These are phyloP conservation scores for Rhadinocentrus ornatus DNA, from an alignment of 2,797 vertebrate genomes.

Conservation along the genomic window DNA sequence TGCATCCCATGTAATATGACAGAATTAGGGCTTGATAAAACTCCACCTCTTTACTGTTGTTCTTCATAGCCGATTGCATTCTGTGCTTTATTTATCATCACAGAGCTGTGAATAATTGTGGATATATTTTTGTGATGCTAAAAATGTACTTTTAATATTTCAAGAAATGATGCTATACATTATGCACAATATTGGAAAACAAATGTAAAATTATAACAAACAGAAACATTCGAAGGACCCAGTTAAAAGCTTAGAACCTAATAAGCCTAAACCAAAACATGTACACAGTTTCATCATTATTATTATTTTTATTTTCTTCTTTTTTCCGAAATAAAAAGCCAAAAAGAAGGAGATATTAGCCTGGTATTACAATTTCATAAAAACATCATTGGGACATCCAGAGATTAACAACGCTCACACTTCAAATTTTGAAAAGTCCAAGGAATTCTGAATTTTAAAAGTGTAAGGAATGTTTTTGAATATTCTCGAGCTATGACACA, in stretches of 20 bases:
- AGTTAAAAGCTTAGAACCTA: constrained; percentile 6
- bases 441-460: too few relatives aligned
- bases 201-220: too few relatives aligned
- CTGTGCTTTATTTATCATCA: constrained; percentile 15
- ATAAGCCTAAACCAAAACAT: constrained; percentile 23
- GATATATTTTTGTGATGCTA: constrained; percentile 19
- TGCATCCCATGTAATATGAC: constrained; percentile 31
- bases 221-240: neutral
- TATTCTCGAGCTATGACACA: constrained; percentile 26
- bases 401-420: constrained; percentile 47
- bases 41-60: constrained; percentile 2
- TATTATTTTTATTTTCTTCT: neutral
- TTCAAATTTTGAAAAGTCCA: neutral
- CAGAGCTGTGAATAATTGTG: constrained; percentile 10
- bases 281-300: neutral
- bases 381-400: constrained; percentile 56
- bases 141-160: constrained; percentile 29
- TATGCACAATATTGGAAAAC: neutral
- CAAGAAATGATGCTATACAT: constrained; percentile 13
- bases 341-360: too few relatives aligned
- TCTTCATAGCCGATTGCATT: constrained; percentile 22
- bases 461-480: constrained; percentile 48
- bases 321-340: too few relatives aligned
- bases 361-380: constrained; percentile 23
- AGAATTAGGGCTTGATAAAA: constrained; percentile 8